These are phyloP conservation scores for Mola mola DNA, from an alignment of 2,113 vertebrate species.

Conservation along the genomic window DNA sequence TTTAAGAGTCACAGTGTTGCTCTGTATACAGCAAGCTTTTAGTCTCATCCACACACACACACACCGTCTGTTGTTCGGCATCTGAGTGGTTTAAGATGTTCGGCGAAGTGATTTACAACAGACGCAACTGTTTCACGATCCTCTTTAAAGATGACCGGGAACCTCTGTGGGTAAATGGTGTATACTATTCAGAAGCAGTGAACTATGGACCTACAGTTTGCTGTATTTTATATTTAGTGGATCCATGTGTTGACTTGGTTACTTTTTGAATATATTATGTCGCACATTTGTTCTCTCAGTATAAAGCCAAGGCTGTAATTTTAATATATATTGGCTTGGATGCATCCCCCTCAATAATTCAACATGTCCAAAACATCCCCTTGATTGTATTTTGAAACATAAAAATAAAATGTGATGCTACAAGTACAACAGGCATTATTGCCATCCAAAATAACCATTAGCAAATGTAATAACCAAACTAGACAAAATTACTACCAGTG, in stretches of 20 bases:
- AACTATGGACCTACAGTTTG: slow-evolving; percentile 3
- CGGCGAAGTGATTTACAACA: slow-evolving; percentile 52
- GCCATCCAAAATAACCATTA: too few species aligned
- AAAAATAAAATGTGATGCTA: too few species aligned
- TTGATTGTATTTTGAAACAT: too few species aligned
- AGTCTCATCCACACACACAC: slow-evolving; percentile 6
- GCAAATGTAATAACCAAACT: too few species aligned
- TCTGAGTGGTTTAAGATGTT: slow-evolving; percentile 45
- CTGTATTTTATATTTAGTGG: neutral
- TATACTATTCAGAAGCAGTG: slow-evolving; percentile 12
- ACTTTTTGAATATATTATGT: too few species aligned
- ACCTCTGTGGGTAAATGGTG: slow-evolving; percentile 18
- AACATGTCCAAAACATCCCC: too few species aligned
- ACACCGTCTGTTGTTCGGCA: slow-evolving; percentile 23
- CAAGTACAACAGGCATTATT: too few species aligned
- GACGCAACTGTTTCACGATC: slow-evolving; percentile 40
- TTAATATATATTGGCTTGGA: too few species aligned
- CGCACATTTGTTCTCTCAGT: too few species aligned
- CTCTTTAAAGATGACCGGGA: slow-evolving; percentile 2
- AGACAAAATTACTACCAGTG: too few species aligned
- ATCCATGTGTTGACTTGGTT: neutral
- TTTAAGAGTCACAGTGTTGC: slow-evolving; percentile 13
- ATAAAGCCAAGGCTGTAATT: too few species aligned
- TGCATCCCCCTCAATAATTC: too few species aligned
- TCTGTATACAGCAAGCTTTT: slow-evolving; percentile 15